Base-by-base conservation (phyloP, 2,888 invertebrate species). In the Anarsia innoxiella region DNA sequence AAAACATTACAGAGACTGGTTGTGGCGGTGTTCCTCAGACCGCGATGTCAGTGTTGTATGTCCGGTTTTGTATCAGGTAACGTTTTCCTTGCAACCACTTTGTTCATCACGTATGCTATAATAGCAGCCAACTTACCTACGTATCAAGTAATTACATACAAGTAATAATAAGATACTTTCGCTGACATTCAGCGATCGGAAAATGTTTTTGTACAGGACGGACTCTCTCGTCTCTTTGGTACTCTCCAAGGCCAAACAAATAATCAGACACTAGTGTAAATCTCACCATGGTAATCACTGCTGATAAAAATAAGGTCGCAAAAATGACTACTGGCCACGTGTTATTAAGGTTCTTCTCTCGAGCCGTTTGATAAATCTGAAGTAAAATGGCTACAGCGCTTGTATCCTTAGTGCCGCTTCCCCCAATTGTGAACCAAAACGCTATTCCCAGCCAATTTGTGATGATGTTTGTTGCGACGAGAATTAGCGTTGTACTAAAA, bases 351-450 rank as follows among this genome's bases (percentile, higher is more conserved):
- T 45, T 44, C 1, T 46, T 41, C 1, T 64, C 53, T 2, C 58
- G 53, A 1, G 70, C 53, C 2, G 56, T 46, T 15, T 56, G 56
- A 48, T 76, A 75, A 9, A 62, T 54, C 27, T 68, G 65, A 3
- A 61, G 46, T 0, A 83, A 51, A 5, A 75, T 72, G 0, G 73
- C 70, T 1, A 67, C 46, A 0, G 63, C 46, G 16, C 61, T 49
- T 1, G 55, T 57, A 23, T 67, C 70, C 25, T 58, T 57, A 1
- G 50, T 46, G 0, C 36, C 50, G 2, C 44, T 37, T 3, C 53
- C 62, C 2, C 60, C 57, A n/a, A 77, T 44, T 2, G 57, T 49
- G 40, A 56, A 74, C 83, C 82, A 83, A 40, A 76, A 72, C 12
- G 76, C 6, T 3, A 69, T 40, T 6, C 69, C 62, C 1, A 54